Conservation (phyloP, 1,140 invertebrate species). For the fruit fly (Drosophila melanogaster) region Release_6_plus_ISO1_MT NT_033779.5:1332501-1333000, state of each 20-base stretch:
- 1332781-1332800: neutral
- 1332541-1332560: constrained; percentile 34
- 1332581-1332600: constrained; percentile 9
- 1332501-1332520: constrained; percentile 17
- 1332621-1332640: constrained; percentile 6
- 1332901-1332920: constrained; percentile 22
- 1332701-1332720: neutral
- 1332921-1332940: constrained; percentile 8
- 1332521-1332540: constrained; percentile 14
- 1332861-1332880: neutral
- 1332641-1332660: neutral
- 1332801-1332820: neutral
- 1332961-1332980: constrained; percentile 25
- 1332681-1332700: neutral
- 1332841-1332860: neutral
- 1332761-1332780: no score
- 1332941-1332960: neutral
- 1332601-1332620: constrained; percentile 16
- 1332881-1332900: constrained; percentile 9
- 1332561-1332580: constrained; percentile 33
- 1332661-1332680: neutral
- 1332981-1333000: constrained; percentile 68
- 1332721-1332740: neutral
- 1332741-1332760: neutral
- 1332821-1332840: neutral